Percentiles rank a stretch among this genome's conserved stretches.
Evolutionary conservation across 2,113 vertebrate species (phyloP).

Genomic region (Boulengeromyrus knoepffleri): DNA sequence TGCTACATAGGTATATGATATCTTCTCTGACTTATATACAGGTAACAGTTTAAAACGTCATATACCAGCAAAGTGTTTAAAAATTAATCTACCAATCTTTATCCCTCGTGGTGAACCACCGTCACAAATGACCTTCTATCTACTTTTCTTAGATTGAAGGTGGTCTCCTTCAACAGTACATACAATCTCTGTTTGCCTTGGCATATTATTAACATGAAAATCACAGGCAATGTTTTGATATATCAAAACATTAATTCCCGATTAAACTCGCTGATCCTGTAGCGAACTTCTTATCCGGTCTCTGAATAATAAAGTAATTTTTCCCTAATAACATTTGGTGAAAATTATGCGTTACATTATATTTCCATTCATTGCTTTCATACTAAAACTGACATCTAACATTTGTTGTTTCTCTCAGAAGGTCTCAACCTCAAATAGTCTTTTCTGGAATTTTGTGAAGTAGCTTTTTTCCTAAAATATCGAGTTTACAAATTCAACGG

Average conservation of each 20-base stretch:
- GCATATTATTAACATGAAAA: not conserved
- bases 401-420: not conserved
- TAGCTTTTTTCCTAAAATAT: not conserved
- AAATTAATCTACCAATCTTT: not conserved
- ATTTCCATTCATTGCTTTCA: not conserved
- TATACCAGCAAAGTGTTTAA: not conserved
- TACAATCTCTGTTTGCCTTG: not conserved
- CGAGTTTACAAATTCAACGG: not conserved
- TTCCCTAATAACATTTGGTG: not conserved
- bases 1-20: not conserved
- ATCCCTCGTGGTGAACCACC: not conserved
- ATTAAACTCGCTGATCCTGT: not conserved
- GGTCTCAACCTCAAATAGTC: not conserved
- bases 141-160: not conserved
- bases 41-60: not conserved
- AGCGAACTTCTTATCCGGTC: not conserved
- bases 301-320: not conserved
- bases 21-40: not conserved
- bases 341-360: not conserved
- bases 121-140: not conserved
- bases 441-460: not conserved
- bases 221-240: not conserved
- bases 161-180: not conserved
- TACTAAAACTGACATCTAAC: not conserved
- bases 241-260: not conserved